These are phyloP conservation scores for Plemyria rubiginata DNA, from an alignment of 2,888 invertebrate genomes.

Conservation along the genomic window DNA sequence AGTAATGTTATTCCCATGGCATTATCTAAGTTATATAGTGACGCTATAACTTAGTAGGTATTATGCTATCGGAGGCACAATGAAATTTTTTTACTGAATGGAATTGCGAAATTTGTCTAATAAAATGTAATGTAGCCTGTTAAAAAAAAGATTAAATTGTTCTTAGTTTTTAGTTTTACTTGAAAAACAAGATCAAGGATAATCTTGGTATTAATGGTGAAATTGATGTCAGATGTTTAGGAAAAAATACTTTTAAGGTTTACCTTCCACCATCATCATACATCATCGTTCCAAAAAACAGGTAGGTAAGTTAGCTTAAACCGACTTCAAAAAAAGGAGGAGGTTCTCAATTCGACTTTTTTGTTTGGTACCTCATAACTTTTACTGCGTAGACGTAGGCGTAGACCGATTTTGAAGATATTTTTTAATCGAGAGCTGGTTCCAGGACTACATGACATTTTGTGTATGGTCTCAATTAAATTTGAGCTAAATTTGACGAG, in stretches of 20 bases:
- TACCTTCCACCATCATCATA: no score
- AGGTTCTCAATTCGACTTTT: no score
- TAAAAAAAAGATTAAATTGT: conserved; percentile 33
- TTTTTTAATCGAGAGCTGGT: no score
- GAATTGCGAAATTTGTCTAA: conserved; percentile 30
- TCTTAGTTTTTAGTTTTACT: conserved; percentile 28
- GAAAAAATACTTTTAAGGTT: not conserved
- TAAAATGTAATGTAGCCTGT: conserved; percentile 13
- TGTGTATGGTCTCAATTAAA: no score
- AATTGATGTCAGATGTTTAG: not conserved
- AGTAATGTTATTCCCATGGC: conserved; percentile 51
- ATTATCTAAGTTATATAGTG: conserved; percentile 43
- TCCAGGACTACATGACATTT: no score
- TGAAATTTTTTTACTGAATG: conserved; percentile 17
- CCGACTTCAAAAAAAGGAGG: not conserved
- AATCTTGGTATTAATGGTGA: not conserved
- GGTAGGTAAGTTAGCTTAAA: not conserved
- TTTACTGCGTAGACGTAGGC: no score
- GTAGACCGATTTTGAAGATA: no score
- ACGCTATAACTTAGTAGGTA: conserved; percentile 43
- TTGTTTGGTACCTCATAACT: no score
- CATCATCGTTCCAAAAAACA: not conserved
- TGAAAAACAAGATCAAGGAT: conserved; percentile 38
- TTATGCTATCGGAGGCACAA: conserved; percentile 30
- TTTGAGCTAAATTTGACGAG: not conserved